Evolutionary conservation across 2,113 vertebrate species (phyloP), one percentile per base, ranked within the genome.

Genomic region (Panurus biarmicus): DNA sequence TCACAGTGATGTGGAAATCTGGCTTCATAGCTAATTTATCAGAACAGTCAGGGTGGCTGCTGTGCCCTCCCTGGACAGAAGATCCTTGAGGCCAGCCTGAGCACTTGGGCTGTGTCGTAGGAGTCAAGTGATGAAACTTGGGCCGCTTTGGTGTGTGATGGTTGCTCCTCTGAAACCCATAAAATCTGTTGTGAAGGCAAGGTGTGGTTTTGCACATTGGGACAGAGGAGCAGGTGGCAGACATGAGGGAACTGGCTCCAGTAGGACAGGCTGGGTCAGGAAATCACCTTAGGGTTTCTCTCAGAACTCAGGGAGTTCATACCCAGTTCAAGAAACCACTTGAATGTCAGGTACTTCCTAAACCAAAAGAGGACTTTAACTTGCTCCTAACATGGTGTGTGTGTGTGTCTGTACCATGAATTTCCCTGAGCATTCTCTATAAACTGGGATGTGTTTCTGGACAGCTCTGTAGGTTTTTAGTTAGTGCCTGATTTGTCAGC

Each of bases 341-440:
- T 31, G 7, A 4, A 7, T 53, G 40, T 81, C 38, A 31, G 15
- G 10, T 53, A 6, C 16, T 53, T 45, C 24, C 25, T 42, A 45
- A 77, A 53, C 18, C 24, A 56, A 2, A 14, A 62, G 15, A 78
- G 29, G 42, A 38, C 24, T 77, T 33, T 16, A 25, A 1, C 8
- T 57, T 56, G 45, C 26, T 51, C 28, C 26, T 36, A 23, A 12
- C 1, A 0, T 10, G 47, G 8, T 42, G 4, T 0, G 0, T 42
- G 4, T 0, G 0, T 76, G 31, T 35, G 36, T 53, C 40, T 53
- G 19, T 54, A 18, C 35, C 18, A 4, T 12, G 26, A 1, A 33
- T 72, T 40, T 74, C 42, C n/a, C 45, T 38, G 57, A 61, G 45
- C 16, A 2, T 74, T 67, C 72, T 65, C 42, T 47, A 33, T 45